Evolutionary conservation across 2,797 vertebrate genomes (phyloP), one percentile per base, ranked within the genome.

Genomic region (Clarias platycephalus): DNA sequence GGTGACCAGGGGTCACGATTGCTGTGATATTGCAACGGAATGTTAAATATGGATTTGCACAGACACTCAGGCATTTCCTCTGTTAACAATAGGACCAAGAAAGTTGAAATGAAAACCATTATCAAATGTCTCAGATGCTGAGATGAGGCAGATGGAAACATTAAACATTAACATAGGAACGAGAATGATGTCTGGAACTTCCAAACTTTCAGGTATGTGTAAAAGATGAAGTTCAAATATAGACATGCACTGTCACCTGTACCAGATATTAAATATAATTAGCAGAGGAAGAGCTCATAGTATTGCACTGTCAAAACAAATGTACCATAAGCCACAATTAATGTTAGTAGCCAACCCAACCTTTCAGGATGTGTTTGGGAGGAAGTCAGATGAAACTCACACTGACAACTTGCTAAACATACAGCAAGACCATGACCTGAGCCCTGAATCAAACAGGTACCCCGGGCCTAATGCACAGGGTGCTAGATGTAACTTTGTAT

Each of bases 91-190:
- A 58, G 88, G 82, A 85, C 55, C 70, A 10, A 63, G n/a, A 9
- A 88, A 90, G 93, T 90, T 92, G 91, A 94, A 94, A 91, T 93
- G 93, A 92, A 94, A 90, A 93, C 88, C 85, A 86, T 93, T 94
- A 95, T 94, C 92, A 86, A 1, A 67, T 88, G 89, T 88, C 86
- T 88, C 53, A 85, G 86, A 64, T 86, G 91, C 91, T 90, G 92
- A 91, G 68, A 63, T 12, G 49, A 93, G 89, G 86, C 86, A 86
- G 90, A 89, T 85, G 90, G 88, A 91, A 91, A 87, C 58, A 86
- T 67, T 55, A 91, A 91, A 87, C 58, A 86, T 67, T 55, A 67
- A 31, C 5, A 80, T 77, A 89, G 91, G 90, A 90, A 89, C 91
- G 88, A 84, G 8, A 92, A 93, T 92, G 93, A 94, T 91, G 92